phyloP scores from a whole-genome alignment of 1,140 invertebrate species.

The Amphibalanus amphitrite region DNA sequence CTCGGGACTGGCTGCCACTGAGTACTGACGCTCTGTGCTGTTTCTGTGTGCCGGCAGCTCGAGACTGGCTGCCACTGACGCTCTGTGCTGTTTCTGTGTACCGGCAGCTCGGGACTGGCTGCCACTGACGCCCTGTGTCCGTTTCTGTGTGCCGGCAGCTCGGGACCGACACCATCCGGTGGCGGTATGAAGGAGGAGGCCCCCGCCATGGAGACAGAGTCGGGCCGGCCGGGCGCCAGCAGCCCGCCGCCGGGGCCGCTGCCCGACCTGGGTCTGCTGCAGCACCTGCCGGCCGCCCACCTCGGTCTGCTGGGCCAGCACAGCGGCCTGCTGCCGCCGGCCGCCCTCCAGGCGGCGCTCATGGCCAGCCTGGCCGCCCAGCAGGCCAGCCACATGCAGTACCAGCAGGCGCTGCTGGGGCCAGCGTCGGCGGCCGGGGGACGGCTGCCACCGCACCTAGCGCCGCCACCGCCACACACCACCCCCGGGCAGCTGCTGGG shows the following conservation, averaged over 20 bases:
- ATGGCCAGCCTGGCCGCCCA: constrained; percentile 4
- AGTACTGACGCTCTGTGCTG: too few relatives aligned
- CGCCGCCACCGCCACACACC: neutral
- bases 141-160: neutral
- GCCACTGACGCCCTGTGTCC: neutral
- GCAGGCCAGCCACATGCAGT: constrained; percentile 1
- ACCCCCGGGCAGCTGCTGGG: neutral
- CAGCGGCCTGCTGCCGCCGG: neutral
- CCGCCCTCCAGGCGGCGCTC: neutral
- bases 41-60: too few relatives aligned
- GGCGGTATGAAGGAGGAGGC: constrained; percentile 4
- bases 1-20: neutral
- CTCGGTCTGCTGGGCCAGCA: neutral
- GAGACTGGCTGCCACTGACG: too few relatives aligned
- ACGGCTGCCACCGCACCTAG: neutral
- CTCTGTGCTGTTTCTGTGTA: too few relatives aligned
- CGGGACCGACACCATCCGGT: neutral
- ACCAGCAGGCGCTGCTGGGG: constrained; percentile 1
- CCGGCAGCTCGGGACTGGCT: too few relatives aligned
- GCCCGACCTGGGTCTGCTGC: neutral
- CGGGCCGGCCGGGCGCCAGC: neutral
- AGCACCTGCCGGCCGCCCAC: neutral
- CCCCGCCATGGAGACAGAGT: constrained; percentile 22
- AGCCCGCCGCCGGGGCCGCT: constrained; percentile 34
- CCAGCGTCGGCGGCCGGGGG: neutral